Conservation (phyloP, 2,113 vertebrate species). For the Apodemus speciosus region DNA sequence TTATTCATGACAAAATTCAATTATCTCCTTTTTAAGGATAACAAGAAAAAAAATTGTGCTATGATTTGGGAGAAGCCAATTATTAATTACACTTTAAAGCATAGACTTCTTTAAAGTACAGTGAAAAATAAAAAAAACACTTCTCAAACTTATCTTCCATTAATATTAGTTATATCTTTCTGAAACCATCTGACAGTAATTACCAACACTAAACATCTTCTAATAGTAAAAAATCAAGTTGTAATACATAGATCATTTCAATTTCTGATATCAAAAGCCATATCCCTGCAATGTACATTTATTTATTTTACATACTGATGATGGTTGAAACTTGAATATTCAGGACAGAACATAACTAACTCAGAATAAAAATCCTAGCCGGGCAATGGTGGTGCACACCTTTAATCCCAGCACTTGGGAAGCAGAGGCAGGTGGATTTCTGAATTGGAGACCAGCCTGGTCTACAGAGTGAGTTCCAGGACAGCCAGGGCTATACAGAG, state of each 20-base stretch:
- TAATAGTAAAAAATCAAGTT: not conserved
- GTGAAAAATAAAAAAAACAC: not conserved
- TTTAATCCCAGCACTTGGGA: too few species aligned
- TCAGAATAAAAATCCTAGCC: too few species aligned
- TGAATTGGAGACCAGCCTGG: too few species aligned
- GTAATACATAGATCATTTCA: not conserved
- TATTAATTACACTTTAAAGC: not conserved
- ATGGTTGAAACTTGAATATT: conserved; percentile 32
- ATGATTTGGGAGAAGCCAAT: not conserved
- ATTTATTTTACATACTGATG: not conserved
- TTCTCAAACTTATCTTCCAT: not conserved
- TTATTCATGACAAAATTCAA: conserved; percentile 57
- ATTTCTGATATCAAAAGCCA: conserved; percentile 14
- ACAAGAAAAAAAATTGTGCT: conserved; percentile 27
- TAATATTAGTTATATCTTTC: conserved; percentile 23
- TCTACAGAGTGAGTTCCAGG: too few species aligned
- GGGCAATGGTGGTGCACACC: too few species aligned
- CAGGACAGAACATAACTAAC: conserved; percentile 46
- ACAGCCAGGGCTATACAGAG: too few species aligned
- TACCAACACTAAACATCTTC: conserved; percentile 21
- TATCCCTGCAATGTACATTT: not conserved
- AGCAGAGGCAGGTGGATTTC: too few species aligned
- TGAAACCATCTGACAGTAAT: conserved; percentile 12
- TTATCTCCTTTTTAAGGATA: conserved; percentile 9
- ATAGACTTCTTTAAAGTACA: conserved; percentile 7